Percentiles rank a stretch among this genome's conserved stretches.
Evolutionary conservation across 1,140 invertebrate species (phyloP).

Genomic region (Drosophila truncata): DNA sequence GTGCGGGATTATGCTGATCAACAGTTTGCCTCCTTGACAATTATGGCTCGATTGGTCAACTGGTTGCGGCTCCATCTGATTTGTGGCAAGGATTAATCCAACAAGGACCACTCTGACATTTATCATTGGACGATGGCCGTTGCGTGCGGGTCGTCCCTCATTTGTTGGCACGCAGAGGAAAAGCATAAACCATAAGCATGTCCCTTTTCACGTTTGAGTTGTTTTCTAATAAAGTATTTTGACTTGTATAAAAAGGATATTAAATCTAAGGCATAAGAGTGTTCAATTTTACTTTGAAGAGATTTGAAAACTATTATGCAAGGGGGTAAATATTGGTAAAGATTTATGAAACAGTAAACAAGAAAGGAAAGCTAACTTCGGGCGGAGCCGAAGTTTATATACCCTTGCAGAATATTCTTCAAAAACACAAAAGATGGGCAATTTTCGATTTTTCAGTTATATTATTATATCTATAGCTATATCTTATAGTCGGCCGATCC

Average conservation of each 20-base stretch:
- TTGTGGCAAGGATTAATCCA: conserved; percentile 54
- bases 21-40: conserved; percentile 76
- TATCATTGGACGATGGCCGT: conserved; percentile 20
- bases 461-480: too few relatives aligned
- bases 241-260: background rate
- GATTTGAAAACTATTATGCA: background rate
- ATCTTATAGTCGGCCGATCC: too few relatives aligned
- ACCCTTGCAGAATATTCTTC: too few relatives aligned
- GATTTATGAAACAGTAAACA: too few relatives aligned
- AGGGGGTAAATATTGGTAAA: background rate
- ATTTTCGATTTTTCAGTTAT: too few relatives aligned
- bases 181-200: background rate
- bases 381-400: too few relatives aligned
- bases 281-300: background rate
- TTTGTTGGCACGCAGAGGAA: background rate
- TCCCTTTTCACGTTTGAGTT: conserved; percentile 5
- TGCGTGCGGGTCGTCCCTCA: conserved; percentile 2
- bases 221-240: background rate
- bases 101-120: conserved; percentile 29
- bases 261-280: background rate
- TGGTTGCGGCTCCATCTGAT: conserved; percentile 38
- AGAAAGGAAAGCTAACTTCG: too few relatives aligned
- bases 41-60: conserved; percentile 59
- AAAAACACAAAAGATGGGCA: too few relatives aligned
- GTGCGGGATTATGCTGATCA: conserved; percentile 65